Percentiles rank a stretch among this genome's conserved stretches.
These are phyloP conservation scores for Tamias sibiricus DNA, from an alignment of 2,113 vertebrate genomes.

Conservation along the genomic window DNA sequence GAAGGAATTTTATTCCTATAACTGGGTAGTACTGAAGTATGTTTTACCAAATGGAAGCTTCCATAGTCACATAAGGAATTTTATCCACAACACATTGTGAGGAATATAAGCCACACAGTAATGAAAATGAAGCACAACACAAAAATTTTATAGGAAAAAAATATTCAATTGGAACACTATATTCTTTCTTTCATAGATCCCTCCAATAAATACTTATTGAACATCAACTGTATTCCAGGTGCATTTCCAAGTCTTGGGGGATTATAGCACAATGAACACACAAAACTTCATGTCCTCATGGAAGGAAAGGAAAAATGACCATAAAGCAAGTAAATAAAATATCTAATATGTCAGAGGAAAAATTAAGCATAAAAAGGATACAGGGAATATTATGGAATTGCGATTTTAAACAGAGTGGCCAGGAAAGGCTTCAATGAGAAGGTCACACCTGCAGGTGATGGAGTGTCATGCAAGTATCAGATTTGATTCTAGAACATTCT, in stretches of 20 bases:
- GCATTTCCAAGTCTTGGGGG: neutral
- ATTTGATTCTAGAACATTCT: neutral
- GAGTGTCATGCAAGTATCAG: neutral
- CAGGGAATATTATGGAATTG: neutral
- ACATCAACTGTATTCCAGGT: neutral
- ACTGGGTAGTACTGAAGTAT: neutral
- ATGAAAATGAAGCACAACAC: neutral
- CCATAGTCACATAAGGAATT: neutral
- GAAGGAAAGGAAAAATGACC: constrained; percentile 7
- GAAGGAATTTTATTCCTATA: neutral
- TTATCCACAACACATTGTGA: neutral
- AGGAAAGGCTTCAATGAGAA: neutral
- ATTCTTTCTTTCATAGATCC: neutral
- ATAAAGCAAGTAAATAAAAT: neutral
- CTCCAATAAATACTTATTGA: neutral
- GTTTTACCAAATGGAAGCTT: neutral
- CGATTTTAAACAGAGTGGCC: neutral
- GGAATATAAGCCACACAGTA: neutral
- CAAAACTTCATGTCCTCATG: neutral
- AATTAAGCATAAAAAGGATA: neutral
- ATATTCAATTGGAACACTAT: neutral
- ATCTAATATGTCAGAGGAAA: neutral
- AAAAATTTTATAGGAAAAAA: neutral
- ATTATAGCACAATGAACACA: neutral
- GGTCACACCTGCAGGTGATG: neutral